Conservation (phyloP, 2,113 vertebrate genomes). For the Donacobius atricapilla region DNA sequence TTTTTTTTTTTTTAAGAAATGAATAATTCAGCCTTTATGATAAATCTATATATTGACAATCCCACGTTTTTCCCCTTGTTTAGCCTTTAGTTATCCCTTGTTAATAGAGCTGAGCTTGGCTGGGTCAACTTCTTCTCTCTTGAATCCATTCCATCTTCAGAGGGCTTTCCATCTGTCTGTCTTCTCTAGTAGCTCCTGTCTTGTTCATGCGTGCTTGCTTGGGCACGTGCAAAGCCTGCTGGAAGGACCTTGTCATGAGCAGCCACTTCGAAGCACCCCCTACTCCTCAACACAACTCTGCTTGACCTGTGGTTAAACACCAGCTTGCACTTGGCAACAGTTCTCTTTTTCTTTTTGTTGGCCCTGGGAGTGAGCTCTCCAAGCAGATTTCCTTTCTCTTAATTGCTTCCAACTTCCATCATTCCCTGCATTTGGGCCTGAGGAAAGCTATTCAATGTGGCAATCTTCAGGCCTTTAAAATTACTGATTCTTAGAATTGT, state of each 20-base stretch:
- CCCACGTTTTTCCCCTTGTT: rapidly evolving
- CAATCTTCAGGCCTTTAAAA: neutral
- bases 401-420: neutral
- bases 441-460: neutral
- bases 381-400: neutral
- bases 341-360: neutral
- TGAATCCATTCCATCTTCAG: neutral
- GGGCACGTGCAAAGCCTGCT: neutral
- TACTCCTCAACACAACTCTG: neutral
- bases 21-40: neutral
- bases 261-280: neutral
- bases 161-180: neutral
- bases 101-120: neutral
- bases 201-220: neutral
- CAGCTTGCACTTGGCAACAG: neutral
- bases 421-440: neutral
- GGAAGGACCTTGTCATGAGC: neutral
- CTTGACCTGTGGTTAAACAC: neutral
- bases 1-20: too few relatives aligned
- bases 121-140: neutral
- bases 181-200: neutral
- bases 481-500: neutral
- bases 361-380: neutral
- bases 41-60: neutral
- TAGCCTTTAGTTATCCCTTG: neutral